Evolutionary conservation across 2,797 vertebrate genomes (phyloP), one percentile per base, ranked within the genome.

Genomic region (Sebastes oblongus): DNA sequence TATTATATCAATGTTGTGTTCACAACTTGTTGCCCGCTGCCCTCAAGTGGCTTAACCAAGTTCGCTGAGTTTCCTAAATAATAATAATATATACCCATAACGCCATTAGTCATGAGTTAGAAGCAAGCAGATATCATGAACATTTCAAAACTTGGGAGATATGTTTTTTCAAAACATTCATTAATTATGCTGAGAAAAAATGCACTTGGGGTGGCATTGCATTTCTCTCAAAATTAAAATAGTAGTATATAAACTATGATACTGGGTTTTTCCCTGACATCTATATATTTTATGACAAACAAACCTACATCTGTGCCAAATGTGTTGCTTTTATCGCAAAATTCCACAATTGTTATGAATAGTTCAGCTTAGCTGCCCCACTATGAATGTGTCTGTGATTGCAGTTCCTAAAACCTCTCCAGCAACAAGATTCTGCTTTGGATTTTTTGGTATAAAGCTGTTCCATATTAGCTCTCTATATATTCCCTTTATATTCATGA

Each of bases 401-500:
- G 58, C 29, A 16, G 10, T 29, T 72, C 60, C 58, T 68, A 12
- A 83, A 74, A 66, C 30, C 56, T 78, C 64, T 77, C n/a, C 65
- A 59, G 62, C 42, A 39, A 14, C 52, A 18, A 58, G 61, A 61
- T 80, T 75, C 74, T 72, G 70, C 59, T 55, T 4, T 67, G 58
- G 71, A 62, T 39, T 85, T 86, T 75, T 70, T 67, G 42, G 32
- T 67, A 61, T 66, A 24, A 81, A 84, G 71, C 79, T 52, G 6
- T 77, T 78, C 54, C 72, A 65, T 89, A 89, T 88, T 88, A 87
- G 84, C 68, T 60, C 36, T 85, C 72, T 88, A 85, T 88, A 86
- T 88, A 88, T 91, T 88, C 83, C 77, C 39, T 83, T 80, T 90
- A 81, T 85, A 84, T 91, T 90, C 83, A 87, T 89, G 82, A 88